Base-by-base conservation (phyloP, 2,888 invertebrate species). In the Coelopa pilipes region DNA sequence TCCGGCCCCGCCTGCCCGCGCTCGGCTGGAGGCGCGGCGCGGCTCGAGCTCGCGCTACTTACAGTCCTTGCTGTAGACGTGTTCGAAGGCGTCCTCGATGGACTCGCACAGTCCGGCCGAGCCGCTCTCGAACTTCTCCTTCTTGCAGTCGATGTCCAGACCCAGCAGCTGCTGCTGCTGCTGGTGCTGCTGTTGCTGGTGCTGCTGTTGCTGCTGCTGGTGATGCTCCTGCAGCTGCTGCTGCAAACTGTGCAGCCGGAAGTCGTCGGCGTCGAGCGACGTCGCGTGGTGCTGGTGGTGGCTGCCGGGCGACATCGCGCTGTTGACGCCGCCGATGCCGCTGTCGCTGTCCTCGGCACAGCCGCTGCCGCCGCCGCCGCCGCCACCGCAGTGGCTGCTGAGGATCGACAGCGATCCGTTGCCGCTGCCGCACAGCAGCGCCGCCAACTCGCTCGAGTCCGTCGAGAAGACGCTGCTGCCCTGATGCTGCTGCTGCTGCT, bases 1-100 rank as follows among this genome's bases (percentile, higher is more conserved):
- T 50, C 21, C 21, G 24, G 50, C 5, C 11, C 13, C 15, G 15
- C 11, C 11, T 17, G 13, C 17, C 50, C 50, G 24, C 19, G 34
- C 21, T 45, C 2, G 15, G 24, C 15, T 34, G 13, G 24, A 19
- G 10, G 13, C 49, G 12, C 10, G 21, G 12, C 4, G 24, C 21
- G 12, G 21, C 21, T 66, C 13, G 12, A 11, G 49, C 49, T 60
- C 11, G 1, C 13, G 11, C 81, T 85, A 87, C 87, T 87, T 86
- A 87, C 87, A 87, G 81, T 85, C 86, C 80, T 87, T 87, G 80
- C 79, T 84, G 80, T 84, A 87, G 75, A 84, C 85, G 80, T 84
- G 84, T 75, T 85, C 86, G 78, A 86, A 87, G 76, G 84, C 82
- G 79, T 88, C 87, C 73, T 87, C 88, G 65, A 86, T 85, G 74